Evolutionary conservation across 2,888 invertebrate genomes (phyloP).

Genomic region (Xylophagus ater): DNA sequence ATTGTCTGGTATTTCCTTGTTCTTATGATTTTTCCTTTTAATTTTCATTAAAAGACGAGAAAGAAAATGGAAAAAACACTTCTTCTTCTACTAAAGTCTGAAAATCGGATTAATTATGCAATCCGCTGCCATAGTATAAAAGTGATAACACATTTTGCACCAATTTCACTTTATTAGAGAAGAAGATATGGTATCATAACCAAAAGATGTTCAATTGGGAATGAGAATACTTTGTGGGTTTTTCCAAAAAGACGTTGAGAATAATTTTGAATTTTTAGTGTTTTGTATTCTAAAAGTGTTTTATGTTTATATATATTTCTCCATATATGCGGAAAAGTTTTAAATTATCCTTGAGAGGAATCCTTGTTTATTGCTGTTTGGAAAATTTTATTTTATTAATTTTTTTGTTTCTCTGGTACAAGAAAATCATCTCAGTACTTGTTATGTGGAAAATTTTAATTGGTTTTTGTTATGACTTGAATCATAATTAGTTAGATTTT

Average conservation of each 20-base stretch:
- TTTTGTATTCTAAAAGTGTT: slow-evolving; percentile 7
- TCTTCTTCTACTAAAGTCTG: slow-evolving; percentile 7
- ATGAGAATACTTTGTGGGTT: slow-evolving; percentile 4
- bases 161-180: too few relatives aligned
- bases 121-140: too few relatives aligned
- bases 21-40: too few relatives aligned
- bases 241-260: neutral
- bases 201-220: too few relatives aligned
- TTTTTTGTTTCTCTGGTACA: neutral
- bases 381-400: slow-evolving; percentile 34
- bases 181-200: too few relatives aligned
- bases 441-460: neutral
- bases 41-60: too few relatives aligned
- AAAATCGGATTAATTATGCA: slow-evolving; percentile 14
- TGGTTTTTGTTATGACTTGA: slow-evolving; percentile 2
- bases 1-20: too few relatives aligned
- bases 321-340: slow-evolving; percentile 20
- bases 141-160: too few relatives aligned
- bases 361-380: slow-evolving; percentile 39
- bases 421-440: neutral
- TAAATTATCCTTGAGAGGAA: slow-evolving; percentile 40
- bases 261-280: slow-evolving; percentile 3
- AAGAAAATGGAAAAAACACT: too few relatives aligned
- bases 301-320: slow-evolving; percentile 6
- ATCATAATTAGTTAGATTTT: slow-evolving; percentile 11